These are phyloP conservation scores for Atta cephalotes DNA, from an alignment of 1,140 invertebrate genomes.

Conservation along the genomic window DNA sequence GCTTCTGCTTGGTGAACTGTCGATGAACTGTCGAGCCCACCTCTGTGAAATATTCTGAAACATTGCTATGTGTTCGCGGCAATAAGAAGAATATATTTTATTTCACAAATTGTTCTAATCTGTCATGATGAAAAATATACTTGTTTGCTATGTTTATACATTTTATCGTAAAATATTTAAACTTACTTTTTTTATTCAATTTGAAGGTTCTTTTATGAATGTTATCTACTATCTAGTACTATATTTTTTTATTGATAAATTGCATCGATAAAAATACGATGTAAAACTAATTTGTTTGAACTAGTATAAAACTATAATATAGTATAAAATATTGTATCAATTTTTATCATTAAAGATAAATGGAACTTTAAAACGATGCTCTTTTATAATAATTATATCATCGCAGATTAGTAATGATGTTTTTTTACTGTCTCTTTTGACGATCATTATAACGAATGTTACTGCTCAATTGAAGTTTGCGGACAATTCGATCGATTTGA, in stretches of 20 bases:
- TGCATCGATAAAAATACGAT: constrained; percentile 1
- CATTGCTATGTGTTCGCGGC: background rate
- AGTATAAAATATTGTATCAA: background rate
- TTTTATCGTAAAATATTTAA: background rate
- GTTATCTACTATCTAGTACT: background rate
- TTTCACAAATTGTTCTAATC: background rate
- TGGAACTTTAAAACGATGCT: background rate
- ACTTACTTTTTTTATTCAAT: background rate
- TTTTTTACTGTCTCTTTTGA: constrained; percentile 2
- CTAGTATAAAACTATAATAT: no score
- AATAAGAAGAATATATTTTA: background rate
- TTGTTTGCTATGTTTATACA: background rate
- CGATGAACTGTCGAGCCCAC: constrained; percentile 33
- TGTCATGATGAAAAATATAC: background rate
- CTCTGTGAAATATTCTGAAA: constrained; percentile 34
- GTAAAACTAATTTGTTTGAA: background rate
- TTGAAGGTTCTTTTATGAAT: background rate
- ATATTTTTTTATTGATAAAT: constrained; percentile 17
- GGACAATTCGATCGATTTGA: constrained; percentile 53
- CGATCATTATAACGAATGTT: background rate
- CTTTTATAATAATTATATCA: constrained; percentile 25
- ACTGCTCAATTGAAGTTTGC: constrained; percentile 18
- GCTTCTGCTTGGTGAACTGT: constrained; percentile 22
- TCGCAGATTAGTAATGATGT: background rate
- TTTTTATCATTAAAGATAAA: background rate